Evolutionary conservation across 2,888 invertebrate species (phyloP).

Genomic region (Polyommatus iphigenia): DNA sequence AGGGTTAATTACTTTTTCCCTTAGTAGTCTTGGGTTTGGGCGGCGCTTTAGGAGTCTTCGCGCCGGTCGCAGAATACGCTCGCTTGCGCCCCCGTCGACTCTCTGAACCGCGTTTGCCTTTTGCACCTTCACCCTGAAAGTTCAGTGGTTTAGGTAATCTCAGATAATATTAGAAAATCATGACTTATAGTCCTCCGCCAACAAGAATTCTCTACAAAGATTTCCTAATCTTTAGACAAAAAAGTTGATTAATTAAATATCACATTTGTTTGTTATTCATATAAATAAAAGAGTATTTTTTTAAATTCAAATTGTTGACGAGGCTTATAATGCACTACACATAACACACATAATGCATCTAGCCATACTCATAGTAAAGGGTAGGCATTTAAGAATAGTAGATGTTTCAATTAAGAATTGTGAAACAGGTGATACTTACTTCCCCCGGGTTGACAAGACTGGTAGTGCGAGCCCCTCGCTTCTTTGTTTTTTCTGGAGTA

Average conservation of each 20-base stretch:
- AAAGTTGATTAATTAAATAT: no score
- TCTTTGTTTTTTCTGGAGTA: conserved; percentile 50
- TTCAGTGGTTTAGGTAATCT: not conserved
- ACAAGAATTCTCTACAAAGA: not conserved
- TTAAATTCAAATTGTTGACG: no score
- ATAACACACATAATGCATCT: no score
- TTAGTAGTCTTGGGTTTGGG: conserved; percentile 54
- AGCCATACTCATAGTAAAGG: no score
- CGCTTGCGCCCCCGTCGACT: conserved; percentile 66
- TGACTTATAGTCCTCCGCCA: not conserved
- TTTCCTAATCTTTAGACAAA: no score
- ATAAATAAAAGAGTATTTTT: no score
- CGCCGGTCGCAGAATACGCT: conserved; percentile 59
- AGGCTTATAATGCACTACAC: no score
- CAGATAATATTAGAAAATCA: not conserved
- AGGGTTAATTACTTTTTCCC: conserved; percentile 54
- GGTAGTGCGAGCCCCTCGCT: conserved; percentile 48
- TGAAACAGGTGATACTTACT: conserved; percentile 44
- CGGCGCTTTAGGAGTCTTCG: conserved; percentile 51
- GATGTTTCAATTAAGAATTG: not conserved
- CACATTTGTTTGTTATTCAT: no score
- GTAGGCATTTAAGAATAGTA: no score
- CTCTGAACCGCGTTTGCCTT: conserved; percentile 49
- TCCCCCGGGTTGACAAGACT: conserved; percentile 49
- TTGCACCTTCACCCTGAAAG: conserved; percentile 43